phyloP scores from a whole-genome alignment of 2,113 vertebrate genomes.

The Phylloscopus trochiloides region DNA sequence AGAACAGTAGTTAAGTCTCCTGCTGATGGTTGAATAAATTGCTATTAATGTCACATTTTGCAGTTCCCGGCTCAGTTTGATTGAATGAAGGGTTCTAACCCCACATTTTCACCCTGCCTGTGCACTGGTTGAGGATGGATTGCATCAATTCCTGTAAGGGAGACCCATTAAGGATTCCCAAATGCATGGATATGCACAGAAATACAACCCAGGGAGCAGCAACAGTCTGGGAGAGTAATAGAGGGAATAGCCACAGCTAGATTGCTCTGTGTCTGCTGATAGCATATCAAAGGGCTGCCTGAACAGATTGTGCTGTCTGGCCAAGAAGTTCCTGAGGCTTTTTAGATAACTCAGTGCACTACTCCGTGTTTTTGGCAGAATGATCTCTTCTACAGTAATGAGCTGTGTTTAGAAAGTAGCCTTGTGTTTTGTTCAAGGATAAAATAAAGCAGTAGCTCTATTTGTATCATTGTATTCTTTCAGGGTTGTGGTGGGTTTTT shows the following conservation, averaged over 20 bases:
- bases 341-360: not conserved
- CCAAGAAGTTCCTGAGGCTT: not conserved
- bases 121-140: not conserved
- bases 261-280: not conserved
- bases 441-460: not conserved
- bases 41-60: not conserved
- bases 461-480: not conserved
- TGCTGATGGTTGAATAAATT: not conserved
- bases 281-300: not conserved
- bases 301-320: conserved; percentile 16
- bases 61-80: not conserved
- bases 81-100: not conserved
- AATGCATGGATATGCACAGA: not conserved
- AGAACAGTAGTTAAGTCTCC: not conserved
- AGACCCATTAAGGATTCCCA: not conserved
- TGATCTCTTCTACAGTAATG: not conserved
- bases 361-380: not conserved
- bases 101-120: not conserved
- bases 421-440: not conserved
- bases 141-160: not conserved
- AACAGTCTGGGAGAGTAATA: not conserved
- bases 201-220: not conserved
- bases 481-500: not conserved
- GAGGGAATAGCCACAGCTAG: not conserved
- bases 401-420: not conserved